These are phyloP conservation scores for Psittacula cyanocephala DNA, from an alignment of 2,113 vertebrate species.

Conservation along the genomic window DNA sequence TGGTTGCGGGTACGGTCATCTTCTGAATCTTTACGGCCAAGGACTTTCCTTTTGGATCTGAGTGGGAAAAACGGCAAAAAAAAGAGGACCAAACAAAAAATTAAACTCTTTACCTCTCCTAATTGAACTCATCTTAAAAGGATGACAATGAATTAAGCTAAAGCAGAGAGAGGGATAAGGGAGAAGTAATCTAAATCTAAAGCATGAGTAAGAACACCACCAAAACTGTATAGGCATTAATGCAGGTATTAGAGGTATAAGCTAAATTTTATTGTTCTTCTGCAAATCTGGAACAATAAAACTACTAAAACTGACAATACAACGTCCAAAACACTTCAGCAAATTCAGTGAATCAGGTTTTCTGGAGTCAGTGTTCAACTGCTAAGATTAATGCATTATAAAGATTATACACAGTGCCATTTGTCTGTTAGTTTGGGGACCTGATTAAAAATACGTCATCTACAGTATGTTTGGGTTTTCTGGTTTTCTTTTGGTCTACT, in stretches of 20 bases:
- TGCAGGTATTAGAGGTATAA: neutral
- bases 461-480: neutral
- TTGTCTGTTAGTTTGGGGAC: neutral
- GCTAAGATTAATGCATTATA: neutral
- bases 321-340: neutral
- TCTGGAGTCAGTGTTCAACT: neutral
- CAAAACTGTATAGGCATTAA: slow-evolving; percentile 7
- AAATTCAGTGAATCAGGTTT: neutral
- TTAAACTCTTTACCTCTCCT: neutral
- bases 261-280: neutral
- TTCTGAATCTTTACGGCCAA: slow-evolving; percentile 94
- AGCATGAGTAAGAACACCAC: neutral
- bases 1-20: slow-evolving; percentile 83
- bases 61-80: slow-evolving; percentile 14
- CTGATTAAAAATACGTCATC: neutral
- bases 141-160: slow-evolving; percentile 17
- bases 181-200: slow-evolving; percentile 4
- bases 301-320: neutral
- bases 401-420: neutral
- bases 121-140: neutral
- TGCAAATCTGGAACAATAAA: neutral
- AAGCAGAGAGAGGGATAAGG: neutral
- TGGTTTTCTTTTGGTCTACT: neutral
- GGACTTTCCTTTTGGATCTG: slow-evolving; percentile 96
- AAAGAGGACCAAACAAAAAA: neutral